A percentile compares a stretch with the other conserved stretches of the same genome.
phyloP scores from a whole-genome alignment of 2,797 vertebrate genomes.

The Luscinia luscinia region DNA sequence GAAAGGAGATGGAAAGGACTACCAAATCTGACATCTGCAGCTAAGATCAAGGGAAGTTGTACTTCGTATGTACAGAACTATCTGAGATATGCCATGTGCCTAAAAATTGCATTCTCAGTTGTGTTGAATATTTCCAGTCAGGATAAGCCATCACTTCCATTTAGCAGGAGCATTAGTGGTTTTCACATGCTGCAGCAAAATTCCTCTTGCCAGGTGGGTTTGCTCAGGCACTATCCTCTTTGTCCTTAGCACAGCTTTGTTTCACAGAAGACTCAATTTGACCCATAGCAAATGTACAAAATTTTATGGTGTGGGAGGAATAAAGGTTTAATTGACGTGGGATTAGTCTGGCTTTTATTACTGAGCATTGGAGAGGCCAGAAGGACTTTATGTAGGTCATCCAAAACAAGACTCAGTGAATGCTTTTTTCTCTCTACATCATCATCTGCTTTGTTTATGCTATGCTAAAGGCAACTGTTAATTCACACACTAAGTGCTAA shows the following conservation, averaged over 20 bases:
- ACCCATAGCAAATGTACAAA: neutral
- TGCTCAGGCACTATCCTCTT: neutral
- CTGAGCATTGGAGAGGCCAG: neutral
- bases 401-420: neutral
- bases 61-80: neutral
- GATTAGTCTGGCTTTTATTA: constrained; percentile 39
- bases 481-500: constrained; percentile 15
- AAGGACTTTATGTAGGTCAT: constrained; percentile 42
- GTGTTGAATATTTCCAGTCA: neutral
- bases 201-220: neutral
- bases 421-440: constrained; percentile 14
- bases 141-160: neutral
- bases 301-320: neutral
- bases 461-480: constrained; percentile 24
- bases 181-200: neutral
- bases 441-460: constrained; percentile 42
- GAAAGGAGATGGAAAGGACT: neutral
- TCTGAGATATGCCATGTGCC: neutral
- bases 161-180: neutral
- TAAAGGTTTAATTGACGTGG: neutral
- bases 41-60: neutral
- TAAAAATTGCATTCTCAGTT: neutral
- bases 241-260: constrained; percentile 6
- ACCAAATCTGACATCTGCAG: neutral
- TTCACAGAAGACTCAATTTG: neutral